A percentile compares a stretch with the other conserved stretches of the same genome.
phyloP scores from a whole-genome alignment of 2,797 vertebrate genomes.

The Podarcis lilfordi region DNA sequence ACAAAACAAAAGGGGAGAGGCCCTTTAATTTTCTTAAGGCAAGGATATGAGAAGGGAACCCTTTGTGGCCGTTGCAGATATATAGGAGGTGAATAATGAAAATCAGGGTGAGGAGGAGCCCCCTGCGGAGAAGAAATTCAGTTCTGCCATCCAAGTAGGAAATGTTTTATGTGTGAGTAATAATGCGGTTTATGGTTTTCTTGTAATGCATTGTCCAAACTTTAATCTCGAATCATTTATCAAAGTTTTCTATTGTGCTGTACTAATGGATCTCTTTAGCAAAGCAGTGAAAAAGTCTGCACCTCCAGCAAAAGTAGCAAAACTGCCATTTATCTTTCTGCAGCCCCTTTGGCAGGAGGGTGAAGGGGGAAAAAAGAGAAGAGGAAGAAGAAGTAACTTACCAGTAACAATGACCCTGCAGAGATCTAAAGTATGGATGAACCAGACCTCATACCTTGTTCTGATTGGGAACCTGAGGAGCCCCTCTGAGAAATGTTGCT shows the following conservation, averaged over 20 bases:
- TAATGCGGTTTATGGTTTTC: conserved; percentile 44
- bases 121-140: conserved; percentile 25
- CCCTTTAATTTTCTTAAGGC: conserved; percentile 19
- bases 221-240: conserved; percentile 49
- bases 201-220: conserved; percentile 48
- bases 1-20: neutral
- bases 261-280: conserved; percentile 38
- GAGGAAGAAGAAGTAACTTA: neutral
- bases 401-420: neutral
- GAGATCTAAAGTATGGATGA: neutral
- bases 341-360: neutral
- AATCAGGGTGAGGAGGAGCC: conserved; percentile 31
- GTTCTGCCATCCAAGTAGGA: conserved; percentile 25
- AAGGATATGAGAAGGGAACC: neutral
- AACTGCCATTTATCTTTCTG: conserved; percentile 14
- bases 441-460: neutral
- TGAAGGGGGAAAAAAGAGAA: neutral
- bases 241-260: conserved; percentile 41
- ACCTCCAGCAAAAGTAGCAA: conserved; percentile 14
- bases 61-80: conserved; percentile 18
- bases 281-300: conserved; percentile 21
- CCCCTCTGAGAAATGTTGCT: neutral
- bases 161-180: conserved; percentile 48
- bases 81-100: conserved; percentile 44
- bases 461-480: neutral